Percentiles rank a stretch among this genome's conserved stretches.
Evolutionary conservation across 2,888 invertebrate species (phyloP).

Genomic region (Melolontha melolontha): DNA sequence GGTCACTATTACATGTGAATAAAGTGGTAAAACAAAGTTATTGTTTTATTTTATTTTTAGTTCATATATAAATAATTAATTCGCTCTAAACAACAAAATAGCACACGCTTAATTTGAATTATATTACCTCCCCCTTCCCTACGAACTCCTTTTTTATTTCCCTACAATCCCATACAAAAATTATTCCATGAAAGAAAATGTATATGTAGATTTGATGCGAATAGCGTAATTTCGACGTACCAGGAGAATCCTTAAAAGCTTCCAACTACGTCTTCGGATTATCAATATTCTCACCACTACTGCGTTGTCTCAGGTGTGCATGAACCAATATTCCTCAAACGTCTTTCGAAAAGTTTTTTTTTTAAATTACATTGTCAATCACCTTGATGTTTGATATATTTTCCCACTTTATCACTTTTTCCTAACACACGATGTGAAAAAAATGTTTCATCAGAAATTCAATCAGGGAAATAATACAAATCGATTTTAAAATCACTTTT

Average conservation of each 20-base stretch:
- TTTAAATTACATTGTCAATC: slow-evolving; percentile 39
- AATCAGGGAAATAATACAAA: slow-evolving; percentile 23
- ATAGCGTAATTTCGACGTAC: slow-evolving; percentile 17
- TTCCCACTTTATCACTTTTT: slow-evolving; percentile 33
- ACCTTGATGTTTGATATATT: slow-evolving; percentile 38
- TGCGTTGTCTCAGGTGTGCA: slow-evolving; percentile 36
- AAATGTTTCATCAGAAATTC: slow-evolving; percentile 29
- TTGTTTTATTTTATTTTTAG: too few species aligned
- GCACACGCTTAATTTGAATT: too few species aligned
- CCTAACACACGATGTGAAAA: slow-evolving; percentile 3
- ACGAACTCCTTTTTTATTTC: too few species aligned
- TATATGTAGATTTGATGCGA: slow-evolving; percentile 35
- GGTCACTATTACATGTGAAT: too few species aligned
- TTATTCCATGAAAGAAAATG: slow-evolving; percentile 16
- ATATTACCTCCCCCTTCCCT: too few species aligned
- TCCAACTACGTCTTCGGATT: slow-evolving; percentile 33
- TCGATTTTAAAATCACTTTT: slow-evolving; percentile 24
- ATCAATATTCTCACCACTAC: slow-evolving; percentile 41
- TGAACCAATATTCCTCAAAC: slow-evolving; percentile 37
- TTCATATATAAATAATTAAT: too few species aligned
- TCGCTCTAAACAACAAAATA: too few species aligned
- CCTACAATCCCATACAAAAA: background rate
- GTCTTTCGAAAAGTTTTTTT: slow-evolving; percentile 37
- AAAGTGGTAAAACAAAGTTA: too few species aligned
- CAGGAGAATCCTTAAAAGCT: slow-evolving; percentile 27